Evolutionary conservation across 2,797 vertebrate species (phyloP).

Genomic region (Acridotheres tristis): DNA sequence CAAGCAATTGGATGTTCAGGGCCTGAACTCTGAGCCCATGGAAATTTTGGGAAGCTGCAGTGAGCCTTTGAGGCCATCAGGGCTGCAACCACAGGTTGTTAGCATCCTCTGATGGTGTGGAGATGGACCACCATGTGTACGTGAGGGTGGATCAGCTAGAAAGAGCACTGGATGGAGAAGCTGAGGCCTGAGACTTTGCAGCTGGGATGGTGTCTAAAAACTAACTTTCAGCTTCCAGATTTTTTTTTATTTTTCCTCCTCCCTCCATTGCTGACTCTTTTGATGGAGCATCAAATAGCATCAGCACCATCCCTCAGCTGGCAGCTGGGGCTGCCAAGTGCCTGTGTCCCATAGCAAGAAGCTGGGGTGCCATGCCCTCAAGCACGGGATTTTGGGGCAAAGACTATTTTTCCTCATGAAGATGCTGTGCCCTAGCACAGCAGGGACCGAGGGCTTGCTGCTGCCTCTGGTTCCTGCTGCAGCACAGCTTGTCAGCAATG

Average conservation of each 20-base stretch:
- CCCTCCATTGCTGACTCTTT: neutral
- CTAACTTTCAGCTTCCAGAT: neutral
- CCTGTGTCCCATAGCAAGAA: neutral
- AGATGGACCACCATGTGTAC: accelerated
- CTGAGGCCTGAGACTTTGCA: neutral
- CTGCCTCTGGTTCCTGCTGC: neutral
- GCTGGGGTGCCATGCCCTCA: neutral
- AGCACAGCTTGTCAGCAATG: accelerated
- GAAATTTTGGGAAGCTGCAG: neutral
- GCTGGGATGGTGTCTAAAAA: neutral
- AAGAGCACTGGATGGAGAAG: neutral
- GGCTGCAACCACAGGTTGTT: neutral
- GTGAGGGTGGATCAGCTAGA: neutral
- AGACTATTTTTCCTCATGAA: neutral
- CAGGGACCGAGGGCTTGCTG: neutral
- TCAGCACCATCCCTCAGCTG: neutral
- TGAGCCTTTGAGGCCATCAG: neutral
- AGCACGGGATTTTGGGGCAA: neutral
- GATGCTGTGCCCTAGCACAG: neutral
- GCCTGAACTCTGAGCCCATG: neutral
- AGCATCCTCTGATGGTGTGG: neutral
- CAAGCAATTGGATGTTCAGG: neutral
- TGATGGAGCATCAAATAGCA: accelerated
- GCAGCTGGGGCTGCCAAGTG: neutral
- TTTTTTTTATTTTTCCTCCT: neutral